Conservation (phyloP, 2,888 invertebrate species). For the Eilema sororculum region DNA sequence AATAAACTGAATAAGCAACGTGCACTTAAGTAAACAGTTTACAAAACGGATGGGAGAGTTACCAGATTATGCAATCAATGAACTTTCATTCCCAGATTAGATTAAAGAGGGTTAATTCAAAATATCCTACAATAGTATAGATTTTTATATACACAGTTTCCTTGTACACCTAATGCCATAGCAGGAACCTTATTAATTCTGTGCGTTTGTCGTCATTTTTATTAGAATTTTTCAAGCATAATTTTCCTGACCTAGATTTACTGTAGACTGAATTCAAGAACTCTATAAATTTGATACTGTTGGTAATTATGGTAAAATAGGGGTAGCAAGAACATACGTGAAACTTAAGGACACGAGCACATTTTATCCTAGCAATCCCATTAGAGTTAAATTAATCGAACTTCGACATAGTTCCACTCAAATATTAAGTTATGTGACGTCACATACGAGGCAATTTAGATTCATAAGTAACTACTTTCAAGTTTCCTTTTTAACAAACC, state of each 20-base stretch:
- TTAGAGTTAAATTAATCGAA: too few relatives aligned
- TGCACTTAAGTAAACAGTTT: constrained; percentile 26
- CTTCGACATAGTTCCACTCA: too few relatives aligned
- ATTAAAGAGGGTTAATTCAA: constrained; percentile 20
- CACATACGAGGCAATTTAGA: too few relatives aligned
- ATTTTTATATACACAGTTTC: constrained; percentile 1
- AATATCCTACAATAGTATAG: neutral
- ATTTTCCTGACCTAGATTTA: constrained; percentile 19
- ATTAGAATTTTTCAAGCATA: constrained; percentile 9
- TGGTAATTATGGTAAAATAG: neutral
- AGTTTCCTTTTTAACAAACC: too few relatives aligned
- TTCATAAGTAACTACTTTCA: too few relatives aligned
- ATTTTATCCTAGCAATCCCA: too few relatives aligned
- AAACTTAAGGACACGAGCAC: neutral
- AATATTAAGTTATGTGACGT: too few relatives aligned
- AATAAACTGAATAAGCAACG: constrained; percentile 18
- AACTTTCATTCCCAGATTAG: constrained; percentile 25
- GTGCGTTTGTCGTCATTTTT: constrained; percentile 5
- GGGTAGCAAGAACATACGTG: neutral
- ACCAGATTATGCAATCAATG: constrained; percentile 25
- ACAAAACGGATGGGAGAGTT: constrained; percentile 19
- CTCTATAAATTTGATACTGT: too few relatives aligned
- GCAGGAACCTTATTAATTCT: neutral
- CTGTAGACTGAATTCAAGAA: constrained; percentile 13
- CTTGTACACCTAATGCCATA: constrained; percentile 4